Base-by-base conservation (phyloP, 2,113 vertebrate genomes). In the Circaetus cinerascens region DNA sequence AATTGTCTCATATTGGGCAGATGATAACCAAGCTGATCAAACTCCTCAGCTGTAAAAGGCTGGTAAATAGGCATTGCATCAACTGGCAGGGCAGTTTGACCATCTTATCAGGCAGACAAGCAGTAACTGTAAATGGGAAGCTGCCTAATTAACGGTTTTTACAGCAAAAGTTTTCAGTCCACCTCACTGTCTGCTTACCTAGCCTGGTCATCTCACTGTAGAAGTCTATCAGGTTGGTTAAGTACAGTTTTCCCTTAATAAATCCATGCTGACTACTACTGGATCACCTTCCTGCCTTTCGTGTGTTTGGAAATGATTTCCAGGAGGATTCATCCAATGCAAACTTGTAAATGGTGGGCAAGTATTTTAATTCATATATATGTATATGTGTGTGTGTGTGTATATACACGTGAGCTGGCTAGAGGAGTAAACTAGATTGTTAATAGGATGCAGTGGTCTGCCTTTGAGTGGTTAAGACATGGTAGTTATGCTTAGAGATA, bases 341-440 rank as follows among this genome's bases (percentile, higher is more conserved):
- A 69, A 76, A 64, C 27, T 64, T 64, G 34, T 48, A 66, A 73
- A 73, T 57, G 10, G 5, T 2, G 2, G 41, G 30, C 56, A 91
- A 34, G 18, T 75, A 48, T 71, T 86, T 77, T 93, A 62, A 32
- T 71, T 67, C 4, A 10, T 34, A 7, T 48, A 13, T 53, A 21
- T 56, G 2, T 16, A 2, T 18, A 2, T 46, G 4, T 45, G 1
- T 29, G 5, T 76, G 25, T 34, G 21, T 46, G 6, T 76, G 8
- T 45, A 6, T 71, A 8, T 1, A 22, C 14, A 18, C 0, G 0
- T 73, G 21, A 80, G 16, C 50, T 77, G 36, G 5, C 40, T 73
- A 30, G 36, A 80, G 55, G 19, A 75, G 15, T 69, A 46, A 87
- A 66, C 22, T 41, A 26, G 29, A 4, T 62, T 40, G 9, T 80